phyloP scores from a whole-genome alignment of 2,113 vertebrate species.

The Lota lota region DNA sequence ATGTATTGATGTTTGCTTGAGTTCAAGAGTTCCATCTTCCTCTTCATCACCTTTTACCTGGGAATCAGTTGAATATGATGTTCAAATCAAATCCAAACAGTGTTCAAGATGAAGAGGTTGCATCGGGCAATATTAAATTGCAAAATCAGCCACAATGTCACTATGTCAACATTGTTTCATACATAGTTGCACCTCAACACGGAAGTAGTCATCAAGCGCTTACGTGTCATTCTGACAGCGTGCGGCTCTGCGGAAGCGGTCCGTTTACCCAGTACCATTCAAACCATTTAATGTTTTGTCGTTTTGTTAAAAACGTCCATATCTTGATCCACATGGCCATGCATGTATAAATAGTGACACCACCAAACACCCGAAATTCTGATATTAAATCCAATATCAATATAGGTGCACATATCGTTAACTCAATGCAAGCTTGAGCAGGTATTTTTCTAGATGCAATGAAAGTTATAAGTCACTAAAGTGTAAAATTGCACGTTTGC shows the following conservation, averaged over 20 bases:
- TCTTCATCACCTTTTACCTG: constrained; percentile 93
- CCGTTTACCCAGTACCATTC: background rate
- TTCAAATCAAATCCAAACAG: background rate
- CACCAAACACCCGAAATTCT: too few relatives aligned
- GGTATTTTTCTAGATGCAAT: too few relatives aligned
- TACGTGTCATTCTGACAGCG: constrained; percentile 80
- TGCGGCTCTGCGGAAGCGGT: constrained; percentile 59
- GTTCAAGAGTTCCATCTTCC: constrained; percentile 84
- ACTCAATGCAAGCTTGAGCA: too few relatives aligned
- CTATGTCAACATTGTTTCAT: too few relatives aligned
- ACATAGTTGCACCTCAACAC: constrained; percentile 22
- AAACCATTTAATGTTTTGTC: background rate
- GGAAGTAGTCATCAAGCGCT: constrained; percentile 68
- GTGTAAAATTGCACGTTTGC: too few relatives aligned
- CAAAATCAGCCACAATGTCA: background rate
- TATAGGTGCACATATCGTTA: too few relatives aligned
- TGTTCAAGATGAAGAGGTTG: background rate
- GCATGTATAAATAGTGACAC: too few relatives aligned
- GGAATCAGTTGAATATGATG: constrained; percentile 12
- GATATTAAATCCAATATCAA: too few relatives aligned
- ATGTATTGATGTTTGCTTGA: constrained; percentile 82
- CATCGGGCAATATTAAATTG: background rate
- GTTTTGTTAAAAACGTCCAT: too few relatives aligned
- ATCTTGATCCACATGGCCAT: too few relatives aligned
- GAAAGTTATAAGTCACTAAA: too few relatives aligned